These are phyloP conservation scores for Psittacara wagleri DNA, from an alignment of 2,113 vertebrate species.

Conservation along the genomic window DNA sequence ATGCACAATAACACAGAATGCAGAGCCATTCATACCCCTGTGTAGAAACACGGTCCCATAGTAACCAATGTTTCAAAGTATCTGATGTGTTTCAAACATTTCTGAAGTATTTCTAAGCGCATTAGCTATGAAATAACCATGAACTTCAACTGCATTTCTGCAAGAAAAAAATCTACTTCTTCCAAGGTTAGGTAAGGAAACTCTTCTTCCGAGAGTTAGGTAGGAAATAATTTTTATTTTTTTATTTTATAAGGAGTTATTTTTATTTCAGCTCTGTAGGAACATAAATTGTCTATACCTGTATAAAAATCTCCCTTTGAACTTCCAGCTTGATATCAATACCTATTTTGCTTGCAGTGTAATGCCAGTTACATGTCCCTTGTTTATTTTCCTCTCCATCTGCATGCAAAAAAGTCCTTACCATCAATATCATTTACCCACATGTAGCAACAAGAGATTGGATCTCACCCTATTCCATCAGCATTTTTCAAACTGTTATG, in stretches of 20 bases:
- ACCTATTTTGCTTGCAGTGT: background rate
- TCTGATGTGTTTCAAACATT: background rate
- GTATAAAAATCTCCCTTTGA: background rate
- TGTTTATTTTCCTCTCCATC: background rate
- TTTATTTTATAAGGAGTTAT: background rate
- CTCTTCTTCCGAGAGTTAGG: background rate
- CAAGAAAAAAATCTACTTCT: background rate
- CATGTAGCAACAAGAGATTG: background rate
- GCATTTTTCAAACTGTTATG: conserved; percentile 6
- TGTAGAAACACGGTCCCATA: background rate
- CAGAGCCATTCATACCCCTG: background rate
- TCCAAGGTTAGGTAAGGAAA: background rate
- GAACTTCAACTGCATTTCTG: background rate
- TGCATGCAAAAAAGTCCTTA: background rate
- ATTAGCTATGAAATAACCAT: background rate
- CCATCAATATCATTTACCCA: background rate
- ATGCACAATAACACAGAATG: background rate
- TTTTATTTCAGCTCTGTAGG: background rate
- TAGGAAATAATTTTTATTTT: background rate
- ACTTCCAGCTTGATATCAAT: background rate
- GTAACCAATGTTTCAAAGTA: background rate
- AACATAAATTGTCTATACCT: background rate
- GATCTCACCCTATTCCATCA: background rate
- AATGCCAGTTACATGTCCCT: background rate
- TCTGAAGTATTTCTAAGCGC: background rate